Evolutionary conservation across 2,888 invertebrate genomes (phyloP).

Genomic region (Ashinkailepas kermadecensis): DNA sequence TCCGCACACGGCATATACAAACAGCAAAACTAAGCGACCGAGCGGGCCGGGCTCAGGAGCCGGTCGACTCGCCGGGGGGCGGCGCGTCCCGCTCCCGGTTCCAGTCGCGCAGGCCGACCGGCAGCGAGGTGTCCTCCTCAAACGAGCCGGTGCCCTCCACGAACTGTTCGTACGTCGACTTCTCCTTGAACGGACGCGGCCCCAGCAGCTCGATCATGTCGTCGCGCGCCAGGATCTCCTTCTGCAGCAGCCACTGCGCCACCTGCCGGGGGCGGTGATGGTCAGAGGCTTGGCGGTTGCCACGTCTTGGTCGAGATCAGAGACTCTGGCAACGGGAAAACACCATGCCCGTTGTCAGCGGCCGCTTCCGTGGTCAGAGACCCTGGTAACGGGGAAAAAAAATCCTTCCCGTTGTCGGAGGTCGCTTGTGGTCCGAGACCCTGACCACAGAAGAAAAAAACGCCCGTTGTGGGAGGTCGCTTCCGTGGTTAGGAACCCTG

Average conservation of each 20-base stretch:
- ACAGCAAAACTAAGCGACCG: background rate
- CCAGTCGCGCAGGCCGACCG: constrained; percentile 93
- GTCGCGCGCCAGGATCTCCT: constrained; percentile 88
- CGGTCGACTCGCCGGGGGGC: background rate
- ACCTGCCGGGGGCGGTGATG: constrained; percentile 41
- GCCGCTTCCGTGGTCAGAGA: no score
- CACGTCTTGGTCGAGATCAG: no score
- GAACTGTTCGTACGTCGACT: constrained; percentile 98
- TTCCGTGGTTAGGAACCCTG: no score
- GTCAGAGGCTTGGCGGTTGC: no score
- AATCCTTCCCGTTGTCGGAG: no score
- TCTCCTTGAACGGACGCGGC: constrained; percentile 90
- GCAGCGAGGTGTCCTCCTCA: constrained; percentile 90
- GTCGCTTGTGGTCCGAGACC: no score
- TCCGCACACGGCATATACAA: background rate
- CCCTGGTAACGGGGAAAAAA: no score
- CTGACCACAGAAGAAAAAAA: no score
- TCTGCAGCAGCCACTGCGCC: constrained; percentile 67
- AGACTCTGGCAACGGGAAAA: no score
- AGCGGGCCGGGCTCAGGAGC: background rate
- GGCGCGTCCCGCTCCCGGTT: constrained; percentile 50
- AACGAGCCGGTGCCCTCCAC: constrained; percentile 97
- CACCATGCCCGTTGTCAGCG: no score
- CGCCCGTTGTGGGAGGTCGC: no score
- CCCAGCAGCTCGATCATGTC: constrained; percentile 97